Evolutionary conservation across 2,888 invertebrate genomes (phyloP).

Genomic region (Taenaris catops): DNA sequence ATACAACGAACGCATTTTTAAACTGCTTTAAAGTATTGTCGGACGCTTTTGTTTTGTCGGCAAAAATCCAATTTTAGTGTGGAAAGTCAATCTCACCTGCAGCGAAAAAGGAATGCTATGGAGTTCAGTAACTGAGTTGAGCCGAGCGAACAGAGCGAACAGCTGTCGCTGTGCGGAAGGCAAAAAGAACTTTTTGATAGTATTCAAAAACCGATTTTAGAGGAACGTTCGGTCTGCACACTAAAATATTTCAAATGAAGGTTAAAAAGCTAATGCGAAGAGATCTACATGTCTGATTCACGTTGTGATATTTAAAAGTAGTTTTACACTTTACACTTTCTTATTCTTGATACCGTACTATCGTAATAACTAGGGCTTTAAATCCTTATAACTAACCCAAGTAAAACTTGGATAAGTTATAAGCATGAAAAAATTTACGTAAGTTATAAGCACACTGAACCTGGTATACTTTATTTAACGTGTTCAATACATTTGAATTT

Average conservation of each 20-base stretch:
- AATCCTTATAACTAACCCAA: no score
- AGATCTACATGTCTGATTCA: no score
- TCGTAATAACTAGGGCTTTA: no score
- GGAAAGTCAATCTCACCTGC: conserved; percentile 22
- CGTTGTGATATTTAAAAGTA: no score
- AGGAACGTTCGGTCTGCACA: neutral
- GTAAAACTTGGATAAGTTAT: no score
- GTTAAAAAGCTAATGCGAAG: no score
- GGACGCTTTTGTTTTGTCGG: conserved; percentile 3
- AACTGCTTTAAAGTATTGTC: neutral
- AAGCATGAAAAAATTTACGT: neutral
- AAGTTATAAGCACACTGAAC: no score
- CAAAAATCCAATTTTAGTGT: conserved; percentile 18
- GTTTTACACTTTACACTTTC: no score
- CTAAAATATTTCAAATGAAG: conserved; percentile 7
- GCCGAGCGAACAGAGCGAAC: conserved; percentile 21
- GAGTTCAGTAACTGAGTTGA: conserved; percentile 21
- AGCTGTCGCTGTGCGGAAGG: conserved; percentile 21
- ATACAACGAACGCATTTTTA: no score
- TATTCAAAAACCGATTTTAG: conserved; percentile 8
- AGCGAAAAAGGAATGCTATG: conserved; percentile 20
- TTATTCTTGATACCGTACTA: no score
- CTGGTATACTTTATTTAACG: no score
- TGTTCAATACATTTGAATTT: no score
- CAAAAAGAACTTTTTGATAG: conserved; percentile 26